These are phyloP conservation scores for Chrysolina haemoptera DNA, from an alignment of 2,888 invertebrate genomes.

Conservation along the genomic window DNA sequence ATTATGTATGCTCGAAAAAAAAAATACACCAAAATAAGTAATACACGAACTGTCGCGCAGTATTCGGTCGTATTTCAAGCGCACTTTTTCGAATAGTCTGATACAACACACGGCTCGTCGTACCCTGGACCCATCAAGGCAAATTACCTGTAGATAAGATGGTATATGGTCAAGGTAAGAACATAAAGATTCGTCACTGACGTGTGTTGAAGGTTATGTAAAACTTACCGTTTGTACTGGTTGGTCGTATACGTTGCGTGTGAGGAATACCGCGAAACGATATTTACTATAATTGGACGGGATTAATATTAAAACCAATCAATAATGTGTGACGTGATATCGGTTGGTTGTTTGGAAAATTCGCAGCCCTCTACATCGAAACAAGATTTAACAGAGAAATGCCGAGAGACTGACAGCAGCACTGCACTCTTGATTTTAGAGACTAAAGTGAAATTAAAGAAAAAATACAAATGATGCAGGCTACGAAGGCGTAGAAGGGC, in stretches of 20 bases:
- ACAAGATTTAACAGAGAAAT: too few relatives aligned
- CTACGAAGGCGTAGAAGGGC: too few relatives aligned
- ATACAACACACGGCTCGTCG: not conserved
- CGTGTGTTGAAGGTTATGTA: slow-evolving; percentile 26
- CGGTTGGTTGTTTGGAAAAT: not conserved
- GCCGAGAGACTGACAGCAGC: too few relatives aligned
- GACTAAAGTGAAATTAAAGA: too few relatives aligned
- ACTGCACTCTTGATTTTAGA: too few relatives aligned
- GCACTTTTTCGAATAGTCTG: not conserved
- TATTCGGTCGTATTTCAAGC: not conserved
- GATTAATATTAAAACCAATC: not conserved
- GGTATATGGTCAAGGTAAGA: slow-evolving; percentile 58
- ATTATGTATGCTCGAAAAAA: not conserved
- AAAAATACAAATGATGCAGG: too few relatives aligned
- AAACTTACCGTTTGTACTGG: not conserved
- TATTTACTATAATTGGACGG: not conserved
- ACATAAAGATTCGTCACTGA: slow-evolving; percentile 10
- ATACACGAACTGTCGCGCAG: not conserved
- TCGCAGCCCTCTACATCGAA: too few relatives aligned
- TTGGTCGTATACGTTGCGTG: slow-evolving; percentile 11
- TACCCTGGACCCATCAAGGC: slow-evolving; percentile 37
- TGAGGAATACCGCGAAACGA: slow-evolving; percentile 6
- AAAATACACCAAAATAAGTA: not conserved
- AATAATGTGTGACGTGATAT: not conserved
- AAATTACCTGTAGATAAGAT: slow-evolving; percentile 60